Evolutionary conservation across 2,797 vertebrate species (phyloP).

Genomic region (Champsocephalus gunnari): DNA sequence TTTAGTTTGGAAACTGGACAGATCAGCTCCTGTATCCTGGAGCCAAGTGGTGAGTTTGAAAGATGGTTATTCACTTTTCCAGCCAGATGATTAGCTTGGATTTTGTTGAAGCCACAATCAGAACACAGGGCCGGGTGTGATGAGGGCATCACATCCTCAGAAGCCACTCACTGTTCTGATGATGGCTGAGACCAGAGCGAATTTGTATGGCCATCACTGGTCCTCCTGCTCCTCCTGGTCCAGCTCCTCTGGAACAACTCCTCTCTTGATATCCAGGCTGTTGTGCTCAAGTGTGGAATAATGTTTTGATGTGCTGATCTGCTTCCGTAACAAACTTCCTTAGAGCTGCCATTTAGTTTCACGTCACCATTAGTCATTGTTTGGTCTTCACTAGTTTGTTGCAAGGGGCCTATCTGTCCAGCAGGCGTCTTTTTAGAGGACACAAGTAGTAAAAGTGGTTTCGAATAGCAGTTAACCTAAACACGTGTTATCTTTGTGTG

Average conservation of each 20-base stretch:
- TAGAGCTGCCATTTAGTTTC: background rate
- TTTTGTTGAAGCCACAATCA: constrained; percentile 1
- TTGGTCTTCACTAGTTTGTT: no score
- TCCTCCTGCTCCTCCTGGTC: background rate
- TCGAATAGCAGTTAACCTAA: background rate
- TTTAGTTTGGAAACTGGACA: constrained; percentile 6
- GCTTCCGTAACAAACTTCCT: background rate
- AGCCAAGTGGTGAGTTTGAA: background rate
- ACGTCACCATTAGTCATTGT: constrained; percentile 2
- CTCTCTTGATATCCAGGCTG: background rate
- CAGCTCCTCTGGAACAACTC: background rate
- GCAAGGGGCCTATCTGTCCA: background rate
- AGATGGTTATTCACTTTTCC: constrained; percentile 1
- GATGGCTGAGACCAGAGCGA: background rate
- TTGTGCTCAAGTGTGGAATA: constrained; percentile 13
- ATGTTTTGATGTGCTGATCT: background rate
- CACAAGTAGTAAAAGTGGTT: background rate
- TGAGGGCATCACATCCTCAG: background rate
- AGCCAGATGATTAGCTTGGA: constrained; percentile 13
- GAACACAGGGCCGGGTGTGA: background rate
- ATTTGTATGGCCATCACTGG: no score
- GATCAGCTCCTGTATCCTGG: constrained; percentile 1
- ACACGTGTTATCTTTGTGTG: background rate
- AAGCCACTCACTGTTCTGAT: background rate
- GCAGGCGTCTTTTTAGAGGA: background rate